phyloP scores from a whole-genome alignment of 2,888 invertebrate genomes.

The Buathra laborator region DNA sequence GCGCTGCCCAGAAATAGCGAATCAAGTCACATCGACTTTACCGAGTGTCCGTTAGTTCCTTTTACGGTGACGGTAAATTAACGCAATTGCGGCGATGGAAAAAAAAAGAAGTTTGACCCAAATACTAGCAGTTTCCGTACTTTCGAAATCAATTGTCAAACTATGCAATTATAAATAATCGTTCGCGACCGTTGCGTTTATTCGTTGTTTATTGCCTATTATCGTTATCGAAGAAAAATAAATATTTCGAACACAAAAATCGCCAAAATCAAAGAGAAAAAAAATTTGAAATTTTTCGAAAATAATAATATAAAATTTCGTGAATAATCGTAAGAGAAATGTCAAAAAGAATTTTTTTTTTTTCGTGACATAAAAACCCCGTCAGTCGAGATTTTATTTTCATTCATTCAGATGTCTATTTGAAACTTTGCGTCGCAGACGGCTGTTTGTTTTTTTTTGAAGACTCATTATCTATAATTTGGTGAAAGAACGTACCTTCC shows the following conservation, averaged over 20 bases:
- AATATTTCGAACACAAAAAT: not conserved
- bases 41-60: constrained; percentile 47
- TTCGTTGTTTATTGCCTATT: not conserved
- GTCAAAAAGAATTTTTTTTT: not conserved
- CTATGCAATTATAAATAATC: too few species aligned
- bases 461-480: not conserved
- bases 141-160: too few species aligned
- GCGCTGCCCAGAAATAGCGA: constrained; percentile 67
- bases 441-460: not conserved
- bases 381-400: too few species aligned
- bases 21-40: not conserved
- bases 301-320: not conserved
- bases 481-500: constrained; percentile 81
- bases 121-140: constrained; percentile 15
- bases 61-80: constrained; percentile 56
- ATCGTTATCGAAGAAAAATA: not conserved
- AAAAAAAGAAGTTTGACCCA: constrained; percentile 35
- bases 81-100: constrained; percentile 46
- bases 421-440: not conserved
- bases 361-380: too few species aligned
- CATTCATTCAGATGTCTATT: too few species aligned
- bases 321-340: not conserved
- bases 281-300: not conserved
- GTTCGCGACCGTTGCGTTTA: too few species aligned
- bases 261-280: not conserved